A percentile compares a stretch with the other conserved stretches of the same genome.
Evolutionary conservation across 2,797 vertebrate species (phyloP).

Genomic region (Lycodopsis pacificus): DNA sequence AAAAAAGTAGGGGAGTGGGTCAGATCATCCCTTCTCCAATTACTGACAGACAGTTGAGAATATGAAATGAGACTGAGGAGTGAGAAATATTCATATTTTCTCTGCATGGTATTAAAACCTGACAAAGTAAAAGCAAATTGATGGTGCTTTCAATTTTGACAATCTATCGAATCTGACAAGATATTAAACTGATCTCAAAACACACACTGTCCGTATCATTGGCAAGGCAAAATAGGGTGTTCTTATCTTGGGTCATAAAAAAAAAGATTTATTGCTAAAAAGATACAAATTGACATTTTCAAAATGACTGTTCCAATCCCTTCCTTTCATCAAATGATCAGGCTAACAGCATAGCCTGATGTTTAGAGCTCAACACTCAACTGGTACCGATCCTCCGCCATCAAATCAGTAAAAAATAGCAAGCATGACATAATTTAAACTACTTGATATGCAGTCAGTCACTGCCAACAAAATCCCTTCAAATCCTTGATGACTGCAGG

Average conservation of each 20-base stretch:
- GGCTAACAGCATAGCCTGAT: slow-evolving; percentile 40
- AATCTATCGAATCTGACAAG: slow-evolving; percentile 77
- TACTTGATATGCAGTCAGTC: slow-evolving; percentile 63
- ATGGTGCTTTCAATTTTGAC: slow-evolving; percentile 70
- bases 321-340: slow-evolving; percentile 69
- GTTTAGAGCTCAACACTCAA: slow-evolving; percentile 51
- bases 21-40: slow-evolving; percentile 75
- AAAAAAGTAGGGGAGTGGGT: slow-evolving; percentile 79
- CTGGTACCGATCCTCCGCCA: slow-evolving; percentile 45
- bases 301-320: slow-evolving; percentile 63
- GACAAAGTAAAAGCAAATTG: slow-evolving; percentile 77
- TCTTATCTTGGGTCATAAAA: slow-evolving; percentile 61
- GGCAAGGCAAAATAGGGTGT: slow-evolving; percentile 68
- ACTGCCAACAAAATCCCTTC: slow-evolving; percentile 58
- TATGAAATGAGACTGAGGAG: slow-evolving; percentile 74
- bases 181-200: slow-evolving; percentile 77
- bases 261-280: slow-evolving; percentile 75
- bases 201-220: slow-evolving; percentile 73
- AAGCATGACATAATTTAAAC: slow-evolving; percentile 58
- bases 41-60: slow-evolving; percentile 75
- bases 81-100: slow-evolving; percentile 79
- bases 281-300: slow-evolving; percentile 75
- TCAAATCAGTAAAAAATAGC: slow-evolving; percentile 51
- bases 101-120: slow-evolving; percentile 73
- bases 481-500: slow-evolving; percentile 62